phyloP scores from a whole-genome alignment of 92 coral and sea anemone species.

The Palythoa grandiflora region DNA sequence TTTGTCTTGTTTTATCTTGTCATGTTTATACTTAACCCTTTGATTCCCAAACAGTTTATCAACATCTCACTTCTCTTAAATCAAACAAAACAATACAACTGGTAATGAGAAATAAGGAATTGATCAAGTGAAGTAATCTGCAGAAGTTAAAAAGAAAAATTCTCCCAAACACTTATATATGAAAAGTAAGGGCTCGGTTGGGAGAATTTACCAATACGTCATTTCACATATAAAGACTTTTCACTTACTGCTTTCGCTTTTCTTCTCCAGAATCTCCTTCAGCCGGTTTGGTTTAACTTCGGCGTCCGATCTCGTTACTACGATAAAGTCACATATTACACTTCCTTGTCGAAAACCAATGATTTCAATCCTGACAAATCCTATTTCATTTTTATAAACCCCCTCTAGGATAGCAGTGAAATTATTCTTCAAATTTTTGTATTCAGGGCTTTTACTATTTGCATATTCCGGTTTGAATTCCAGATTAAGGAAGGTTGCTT shows the following conservation, averaged over 20 bases:
- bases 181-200: no score
- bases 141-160: no score
- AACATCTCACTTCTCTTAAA: no score
- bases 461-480: constrained; percentile 56
- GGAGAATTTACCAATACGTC: no score
- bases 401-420: constrained; percentile 30
- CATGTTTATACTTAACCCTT: no score
- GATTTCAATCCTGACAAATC: constrained; percentile 60
- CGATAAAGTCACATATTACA: constrained; percentile 72
- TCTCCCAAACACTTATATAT: no score
- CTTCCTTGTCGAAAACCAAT: constrained; percentile 64
- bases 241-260: constrained; percentile 43
- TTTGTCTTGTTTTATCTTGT: no score
- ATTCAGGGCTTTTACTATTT: constrained; percentile 51
- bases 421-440: constrained; percentile 45
- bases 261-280: constrained; percentile 39
- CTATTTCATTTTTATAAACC: constrained; percentile 27
- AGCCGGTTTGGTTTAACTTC: constrained; percentile 38
- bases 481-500: constrained; percentile 48
- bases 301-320: constrained; percentile 57
- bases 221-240: neutral
- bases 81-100: no score
- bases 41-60: no score
- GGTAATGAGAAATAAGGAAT: no score
- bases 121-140: no score